Conservation (phyloP, 2,888 invertebrate species). For the Yponomeuta sedellus region DNA sequence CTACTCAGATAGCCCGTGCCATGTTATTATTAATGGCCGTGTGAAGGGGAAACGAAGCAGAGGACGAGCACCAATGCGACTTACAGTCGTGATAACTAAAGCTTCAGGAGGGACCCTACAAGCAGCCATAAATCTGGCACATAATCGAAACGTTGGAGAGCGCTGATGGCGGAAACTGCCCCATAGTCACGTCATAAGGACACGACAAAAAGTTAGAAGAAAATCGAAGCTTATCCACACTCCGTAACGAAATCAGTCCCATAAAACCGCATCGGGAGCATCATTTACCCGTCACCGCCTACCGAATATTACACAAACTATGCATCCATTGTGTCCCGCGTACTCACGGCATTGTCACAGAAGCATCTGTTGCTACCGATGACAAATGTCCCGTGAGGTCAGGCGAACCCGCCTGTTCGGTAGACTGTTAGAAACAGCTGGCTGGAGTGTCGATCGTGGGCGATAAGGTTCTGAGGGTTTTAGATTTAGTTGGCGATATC, state of each 20-base stretch:
- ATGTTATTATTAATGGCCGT: too few species aligned
- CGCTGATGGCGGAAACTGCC: too few species aligned
- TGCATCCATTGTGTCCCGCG: neutral
- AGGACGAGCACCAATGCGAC: too few species aligned
- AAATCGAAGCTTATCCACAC: conserved; percentile 34
- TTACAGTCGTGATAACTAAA: too few species aligned
- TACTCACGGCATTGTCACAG: conserved; percentile 40
- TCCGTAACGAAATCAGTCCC: conserved; percentile 31
- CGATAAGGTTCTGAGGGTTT: neutral
- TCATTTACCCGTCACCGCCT: conserved; percentile 67
- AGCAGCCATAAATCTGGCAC: too few species aligned
- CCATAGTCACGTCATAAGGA: too few species aligned
- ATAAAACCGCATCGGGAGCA: conserved; percentile 28
- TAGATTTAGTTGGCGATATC: neutral
- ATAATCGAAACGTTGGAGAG: too few species aligned
- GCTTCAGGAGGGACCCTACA: too few species aligned
- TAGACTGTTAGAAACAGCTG: conserved; percentile 1
- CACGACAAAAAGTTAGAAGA: too few species aligned
- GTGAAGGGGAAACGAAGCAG: too few species aligned
- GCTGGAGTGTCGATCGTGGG: neutral
- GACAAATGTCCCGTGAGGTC: conserved; percentile 33
- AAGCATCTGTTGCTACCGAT: conserved; percentile 56
- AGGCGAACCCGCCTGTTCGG: conserved; percentile 14
- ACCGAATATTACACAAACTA: conserved; percentile 49
- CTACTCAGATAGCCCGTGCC: too few species aligned